Base-by-base conservation (phyloP, 2,797 vertebrate genomes). In the Setipinna tenuifilis region DNA sequence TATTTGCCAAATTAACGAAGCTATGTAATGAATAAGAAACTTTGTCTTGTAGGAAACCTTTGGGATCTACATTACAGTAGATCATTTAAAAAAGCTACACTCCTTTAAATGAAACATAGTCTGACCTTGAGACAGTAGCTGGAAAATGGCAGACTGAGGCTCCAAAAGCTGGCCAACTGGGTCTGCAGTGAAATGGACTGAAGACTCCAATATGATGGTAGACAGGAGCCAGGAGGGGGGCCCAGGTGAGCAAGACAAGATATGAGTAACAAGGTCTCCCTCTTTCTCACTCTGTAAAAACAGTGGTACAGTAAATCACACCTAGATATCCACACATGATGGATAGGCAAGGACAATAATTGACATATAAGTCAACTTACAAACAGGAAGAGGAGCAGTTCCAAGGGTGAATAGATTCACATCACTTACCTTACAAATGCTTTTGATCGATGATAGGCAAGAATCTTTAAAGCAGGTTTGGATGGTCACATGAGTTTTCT, bases 181-280 rank as follows among this genome's bases (percentile, higher is more conserved):
- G 62, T 90, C 17, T 50, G 88, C 83, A 83, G 62, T 35, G 82
- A 92, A 95, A 0, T 86, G 81, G 1, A 84, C 71, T 6, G 92
- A 90, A 7, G 95, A 96, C 85, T 93, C 85, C 4, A 94, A 59
- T 82, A 96, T 85, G 6, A 95, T 84, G 11, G 88, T 86, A 25
- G 95, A 95, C 68, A 90, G 1, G 2, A 95, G 82, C 0, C 0
- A 58, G 0, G 19, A 44, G 0, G 91, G 91, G 25, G 87, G 23
- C 0, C 16, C 6, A 14, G 90, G 88, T 5, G 3, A 5, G 59
- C 0, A 61, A 0, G 82, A 83, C 50, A 23, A 35, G 11, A 95
- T 89, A 19, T 0, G 23, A 19, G 0, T 21, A 91, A 96, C 87
- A 88, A 95, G 90, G 21, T 92, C 87, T 1, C 92, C 91, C 82